Evolutionary conservation across 1,140 invertebrate genomes (phyloP).

Genomic region (Trichoplusia ni): DNA sequence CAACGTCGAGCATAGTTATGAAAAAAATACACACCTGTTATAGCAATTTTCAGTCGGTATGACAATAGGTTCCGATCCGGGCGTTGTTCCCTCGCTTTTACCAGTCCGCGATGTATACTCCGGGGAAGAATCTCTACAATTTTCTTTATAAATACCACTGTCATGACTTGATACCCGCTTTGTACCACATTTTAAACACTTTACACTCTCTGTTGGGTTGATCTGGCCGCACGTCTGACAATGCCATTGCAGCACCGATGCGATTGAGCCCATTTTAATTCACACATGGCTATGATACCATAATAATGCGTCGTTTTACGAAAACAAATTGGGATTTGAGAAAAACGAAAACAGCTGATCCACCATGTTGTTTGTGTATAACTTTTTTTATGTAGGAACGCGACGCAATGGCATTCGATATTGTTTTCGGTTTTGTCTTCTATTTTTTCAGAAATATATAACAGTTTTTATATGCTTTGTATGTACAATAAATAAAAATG

Average conservation of each 20-base stretch:
- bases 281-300: conserved; percentile 82
- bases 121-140: conserved; percentile 69
- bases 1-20: conserved; percentile 53
- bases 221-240: conserved; percentile 92
- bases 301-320: conserved; percentile 75
- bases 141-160: conserved; percentile 68
- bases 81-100: conserved; percentile 71
- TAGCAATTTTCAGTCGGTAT: conserved; percentile 69
- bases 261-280: conserved; percentile 92
- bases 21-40: conserved; percentile 68
- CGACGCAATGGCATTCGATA: not conserved
- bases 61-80: conserved; percentile 68
- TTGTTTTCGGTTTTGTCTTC: conserved; percentile 22
- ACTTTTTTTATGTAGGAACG: conserved; percentile 57
- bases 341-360: conserved; percentile 83
- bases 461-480: not conserved
- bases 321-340: conserved; percentile 71
- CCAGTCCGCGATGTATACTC: conserved; percentile 67
- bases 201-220: conserved; percentile 90
- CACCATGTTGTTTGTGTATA: conserved; percentile 83
- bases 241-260: conserved; percentile 94
- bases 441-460: not conserved
- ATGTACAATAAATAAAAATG: too few species aligned
- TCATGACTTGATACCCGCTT: conserved; percentile 80
- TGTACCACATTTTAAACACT: conserved; percentile 90